Evolutionary conservation across 2,113 vertebrate species (phyloP).

Genomic region (Cyprinodon brontotheroides): DNA sequence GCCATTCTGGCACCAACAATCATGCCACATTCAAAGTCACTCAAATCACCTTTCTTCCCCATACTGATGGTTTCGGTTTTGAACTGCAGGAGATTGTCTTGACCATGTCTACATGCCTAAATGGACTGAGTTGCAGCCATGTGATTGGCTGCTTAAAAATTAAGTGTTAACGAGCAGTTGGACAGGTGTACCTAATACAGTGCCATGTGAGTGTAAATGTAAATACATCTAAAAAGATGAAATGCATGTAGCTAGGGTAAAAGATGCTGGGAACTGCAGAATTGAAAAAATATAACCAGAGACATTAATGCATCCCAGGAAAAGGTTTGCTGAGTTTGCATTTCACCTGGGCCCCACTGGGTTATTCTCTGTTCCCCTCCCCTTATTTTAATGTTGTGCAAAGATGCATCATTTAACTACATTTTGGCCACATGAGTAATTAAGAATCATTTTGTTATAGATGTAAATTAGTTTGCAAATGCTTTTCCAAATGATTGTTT

Average conservation of each 20-base stretch:
- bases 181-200: too few species aligned
- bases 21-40: too few species aligned
- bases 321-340: neutral
- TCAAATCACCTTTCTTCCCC: too few species aligned
- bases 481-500: slow-evolving; percentile 29
- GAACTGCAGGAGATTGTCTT: too few species aligned
- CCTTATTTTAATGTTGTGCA: neutral
- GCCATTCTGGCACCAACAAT: too few species aligned
- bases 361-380: neutral
- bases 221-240: slow-evolving; percentile 35
- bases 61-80: too few species aligned
- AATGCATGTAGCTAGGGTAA: neutral
- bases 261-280: neutral
- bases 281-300: neutral
- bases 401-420: neutral
- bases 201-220: too few species aligned
- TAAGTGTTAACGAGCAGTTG: too few species aligned
- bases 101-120: too few species aligned
- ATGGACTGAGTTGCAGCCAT: too few species aligned
- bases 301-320: neutral
- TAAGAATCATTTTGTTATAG: neutral
- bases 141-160: too few species aligned
- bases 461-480: neutral
- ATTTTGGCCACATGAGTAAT: neutral
- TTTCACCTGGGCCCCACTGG: neutral